Evolutionary conservation across 2,797 vertebrate species (phyloP).

Genomic region (Protonibea diacanthus): DNA sequence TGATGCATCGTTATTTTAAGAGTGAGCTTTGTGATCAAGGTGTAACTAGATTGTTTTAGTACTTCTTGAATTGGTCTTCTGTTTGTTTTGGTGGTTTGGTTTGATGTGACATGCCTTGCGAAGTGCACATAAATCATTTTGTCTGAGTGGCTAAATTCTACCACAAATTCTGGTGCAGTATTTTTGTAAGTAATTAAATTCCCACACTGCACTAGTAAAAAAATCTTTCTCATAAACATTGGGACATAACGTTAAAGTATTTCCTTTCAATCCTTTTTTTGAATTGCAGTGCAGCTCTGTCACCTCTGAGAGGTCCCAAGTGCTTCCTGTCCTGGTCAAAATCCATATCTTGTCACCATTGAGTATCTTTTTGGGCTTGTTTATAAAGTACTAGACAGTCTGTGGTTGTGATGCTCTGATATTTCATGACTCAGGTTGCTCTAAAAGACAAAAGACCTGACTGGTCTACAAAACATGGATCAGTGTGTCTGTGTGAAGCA

Average conservation of each 20-base stretch:
- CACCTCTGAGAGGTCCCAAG: not conserved
- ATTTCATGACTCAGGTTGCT: slow-evolving; percentile 24
- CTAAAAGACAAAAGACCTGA: not conserved
- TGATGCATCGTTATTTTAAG: too few species aligned
- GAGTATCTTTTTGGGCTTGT: not conserved
- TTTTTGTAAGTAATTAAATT: not conserved
- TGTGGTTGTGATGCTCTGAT: not conserved
- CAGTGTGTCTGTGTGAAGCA: slow-evolving; percentile 14
- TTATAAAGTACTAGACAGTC: not conserved
- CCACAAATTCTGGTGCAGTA: not conserved
- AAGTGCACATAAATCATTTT: slow-evolving; percentile 15
- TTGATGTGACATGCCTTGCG: slow-evolving; percentile 25
- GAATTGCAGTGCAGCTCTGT: not conserved
- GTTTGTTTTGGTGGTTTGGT: slow-evolving; percentile 6
- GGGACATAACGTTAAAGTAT: too few species aligned
- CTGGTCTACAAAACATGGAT: not conserved
- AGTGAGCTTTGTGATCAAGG: too few species aligned
- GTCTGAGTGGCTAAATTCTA: slow-evolving; percentile 32
- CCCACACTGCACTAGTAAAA: not conserved
- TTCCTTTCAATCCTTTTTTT: too few species aligned
- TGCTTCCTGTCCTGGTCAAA: not conserved
- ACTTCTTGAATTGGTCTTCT: not conserved
- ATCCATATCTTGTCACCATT: not conserved
- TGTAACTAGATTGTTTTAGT: not conserved
- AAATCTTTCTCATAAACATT: not conserved